Percentiles rank a stretch among this genome's conserved stretches.
Conservation (phyloP, 2,888 invertebrate genomes). For the Carabus problematicus region DNA sequence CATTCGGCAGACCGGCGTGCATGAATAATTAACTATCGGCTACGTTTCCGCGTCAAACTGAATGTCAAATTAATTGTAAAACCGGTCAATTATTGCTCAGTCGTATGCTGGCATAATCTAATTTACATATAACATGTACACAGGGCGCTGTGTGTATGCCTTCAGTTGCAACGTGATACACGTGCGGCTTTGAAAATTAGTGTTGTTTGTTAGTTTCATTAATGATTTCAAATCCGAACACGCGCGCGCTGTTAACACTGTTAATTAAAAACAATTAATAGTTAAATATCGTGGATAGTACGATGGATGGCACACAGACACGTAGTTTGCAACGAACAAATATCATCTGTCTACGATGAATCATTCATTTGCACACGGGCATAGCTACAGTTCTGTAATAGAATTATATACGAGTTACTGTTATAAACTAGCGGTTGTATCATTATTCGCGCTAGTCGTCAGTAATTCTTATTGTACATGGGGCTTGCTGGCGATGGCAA, state of each 20-base stretch:
- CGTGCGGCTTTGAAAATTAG: slow-evolving; percentile 7
- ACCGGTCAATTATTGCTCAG: background rate
- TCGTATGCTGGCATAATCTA: slow-evolving; percentile 5
- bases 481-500: background rate
- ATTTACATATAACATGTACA: background rate
- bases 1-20: too few relatives aligned
- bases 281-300: too few relatives aligned
- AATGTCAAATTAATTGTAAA: background rate
- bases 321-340: too few relatives aligned
- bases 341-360: too few relatives aligned
- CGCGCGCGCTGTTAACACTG: slow-evolving; percentile 1
- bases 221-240: slow-evolving; percentile 1
- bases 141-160: background rate
- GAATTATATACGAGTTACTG: too few relatives aligned
- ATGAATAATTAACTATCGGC: too few relatives aligned
- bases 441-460: background rate
- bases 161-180: background rate
- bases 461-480: background rate
- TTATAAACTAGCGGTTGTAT: background rate
- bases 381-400: too few relatives aligned
- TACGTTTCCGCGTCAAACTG: too few relatives aligned
- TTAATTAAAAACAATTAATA: too few relatives aligned
- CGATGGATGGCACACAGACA: too few relatives aligned
- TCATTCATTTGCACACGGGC: too few relatives aligned
- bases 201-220: slow-evolving; percentile 1